Conservation (phyloP, 1,140 invertebrate genomes). For the Lucilia sericata region DNA sequence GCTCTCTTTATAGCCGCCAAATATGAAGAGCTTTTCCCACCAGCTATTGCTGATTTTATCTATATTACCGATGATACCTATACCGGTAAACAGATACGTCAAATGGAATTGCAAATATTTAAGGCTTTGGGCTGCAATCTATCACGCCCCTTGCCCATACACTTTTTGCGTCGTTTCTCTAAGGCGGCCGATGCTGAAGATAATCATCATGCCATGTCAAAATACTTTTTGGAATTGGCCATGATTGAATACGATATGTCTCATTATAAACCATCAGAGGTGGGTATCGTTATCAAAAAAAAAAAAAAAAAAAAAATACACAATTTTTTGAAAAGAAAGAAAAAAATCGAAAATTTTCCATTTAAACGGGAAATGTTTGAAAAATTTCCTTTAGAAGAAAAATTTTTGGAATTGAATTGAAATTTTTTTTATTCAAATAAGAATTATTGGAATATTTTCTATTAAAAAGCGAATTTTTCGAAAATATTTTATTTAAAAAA, state of each 20-base stretch:
- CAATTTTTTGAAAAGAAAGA: too few relatives aligned
- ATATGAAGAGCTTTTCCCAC: conserved; percentile 95
- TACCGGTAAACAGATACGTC: conserved; percentile 80
- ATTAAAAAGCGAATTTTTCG: too few relatives aligned
- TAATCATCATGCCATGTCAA: conserved; percentile 86
- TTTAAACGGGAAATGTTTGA: too few relatives aligned
- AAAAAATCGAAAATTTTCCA: too few relatives aligned
- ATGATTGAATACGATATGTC: conserved; percentile 86
- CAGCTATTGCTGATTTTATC: conserved; percentile 90
- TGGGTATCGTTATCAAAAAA: conserved; percentile 52
- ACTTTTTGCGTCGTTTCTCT: conserved; percentile 84
- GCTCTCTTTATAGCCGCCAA: conserved; percentile 94
- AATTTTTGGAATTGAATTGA: too few relatives aligned
- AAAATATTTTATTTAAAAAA: too few relatives aligned
- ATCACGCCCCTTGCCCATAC: conserved; percentile 85
- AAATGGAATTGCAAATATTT: conserved; percentile 88
- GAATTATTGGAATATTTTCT: too few relatives aligned
- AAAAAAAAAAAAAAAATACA: too few relatives aligned
- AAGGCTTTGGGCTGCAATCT: conserved; percentile 83
- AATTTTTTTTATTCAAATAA: too few relatives aligned
- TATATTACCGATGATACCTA: conserved; percentile 94
- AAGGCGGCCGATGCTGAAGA: conserved; percentile 76
- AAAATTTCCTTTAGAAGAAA: too few relatives aligned
- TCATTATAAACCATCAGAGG: conserved; percentile 83
- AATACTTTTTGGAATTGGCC: conserved; percentile 92